Conservation (phyloP, 1,140 invertebrate genomes). For the Hyles vespertilio region DNA sequence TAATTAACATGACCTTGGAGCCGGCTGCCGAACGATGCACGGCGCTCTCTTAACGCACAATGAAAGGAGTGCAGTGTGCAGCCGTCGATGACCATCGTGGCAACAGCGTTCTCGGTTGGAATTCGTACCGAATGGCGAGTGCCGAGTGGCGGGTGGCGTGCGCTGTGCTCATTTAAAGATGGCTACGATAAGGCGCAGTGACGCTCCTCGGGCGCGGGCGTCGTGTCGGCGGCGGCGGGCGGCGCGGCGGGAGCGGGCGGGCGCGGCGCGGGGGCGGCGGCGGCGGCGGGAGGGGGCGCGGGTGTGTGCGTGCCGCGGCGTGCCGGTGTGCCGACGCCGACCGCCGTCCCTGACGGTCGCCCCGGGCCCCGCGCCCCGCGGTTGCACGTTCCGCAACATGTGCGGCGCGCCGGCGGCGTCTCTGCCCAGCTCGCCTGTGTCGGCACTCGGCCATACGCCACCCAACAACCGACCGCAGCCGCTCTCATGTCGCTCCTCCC, state of each 20-base stretch:
- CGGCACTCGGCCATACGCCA: constrained; percentile 26
- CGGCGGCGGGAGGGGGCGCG: constrained; percentile 18
- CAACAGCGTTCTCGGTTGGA: constrained; percentile 53
- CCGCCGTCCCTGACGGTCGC: constrained; percentile 52
- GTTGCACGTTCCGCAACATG: constrained; percentile 69
- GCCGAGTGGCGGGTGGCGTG: constrained; percentile 62
- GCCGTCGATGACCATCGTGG: constrained; percentile 48
- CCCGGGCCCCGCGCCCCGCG: constrained; percentile 35
- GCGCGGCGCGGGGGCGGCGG: constrained; percentile 44
- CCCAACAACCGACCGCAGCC: constrained; percentile 47
- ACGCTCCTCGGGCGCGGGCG: constrained; percentile 66
- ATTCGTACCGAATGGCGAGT: constrained; percentile 61
- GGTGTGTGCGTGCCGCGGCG: constrained; percentile 51
- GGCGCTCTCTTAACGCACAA: constrained; percentile 36
- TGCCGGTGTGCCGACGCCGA: constrained; percentile 49
- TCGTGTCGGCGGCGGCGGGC: constrained; percentile 37
- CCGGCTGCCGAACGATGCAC: constrained; percentile 28
- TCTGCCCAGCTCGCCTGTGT: constrained; percentile 33
- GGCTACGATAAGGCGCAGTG: constrained; percentile 69
- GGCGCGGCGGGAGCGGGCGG: constrained; percentile 48
- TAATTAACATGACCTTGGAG: constrained; percentile 65
- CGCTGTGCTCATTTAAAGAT: constrained; percentile 68
- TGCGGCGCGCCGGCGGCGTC: constrained; percentile 31
- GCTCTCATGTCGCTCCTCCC: constrained; percentile 41
- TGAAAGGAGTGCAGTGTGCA: constrained; percentile 62